A percentile compares a stretch with the other conserved stretches of the same genome.
Conservation (phyloP, 2,113 vertebrate genomes). For the Ochotona curzoniae region DNA sequence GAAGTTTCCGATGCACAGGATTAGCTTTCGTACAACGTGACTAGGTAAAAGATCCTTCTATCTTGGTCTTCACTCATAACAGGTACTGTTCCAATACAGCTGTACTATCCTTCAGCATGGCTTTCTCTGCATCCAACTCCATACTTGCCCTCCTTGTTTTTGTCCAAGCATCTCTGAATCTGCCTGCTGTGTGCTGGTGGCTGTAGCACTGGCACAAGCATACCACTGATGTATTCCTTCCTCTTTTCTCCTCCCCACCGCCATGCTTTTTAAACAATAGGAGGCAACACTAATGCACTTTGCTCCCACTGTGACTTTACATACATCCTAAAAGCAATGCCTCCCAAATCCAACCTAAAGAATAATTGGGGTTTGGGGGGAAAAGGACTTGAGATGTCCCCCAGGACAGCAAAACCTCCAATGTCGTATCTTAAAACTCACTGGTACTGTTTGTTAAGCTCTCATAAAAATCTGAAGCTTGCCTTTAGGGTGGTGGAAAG, state of each 20-base stretch:
- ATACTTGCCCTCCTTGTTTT: background rate
- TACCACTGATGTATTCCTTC: background rate
- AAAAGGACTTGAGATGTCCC: background rate
- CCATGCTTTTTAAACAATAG: background rate
- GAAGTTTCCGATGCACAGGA: background rate
- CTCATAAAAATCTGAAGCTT: background rate
- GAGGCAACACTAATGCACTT: background rate
- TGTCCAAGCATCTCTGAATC: background rate
- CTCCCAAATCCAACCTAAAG: background rate
- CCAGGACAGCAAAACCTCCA: background rate
- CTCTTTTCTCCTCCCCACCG: background rate
- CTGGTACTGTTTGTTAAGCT: background rate
- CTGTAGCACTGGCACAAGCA: fast-evolving
- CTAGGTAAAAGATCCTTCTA: no score
- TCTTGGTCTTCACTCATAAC: background rate
- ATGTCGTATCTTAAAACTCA: background rate
- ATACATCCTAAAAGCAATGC: background rate
- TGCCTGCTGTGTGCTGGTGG: background rate
- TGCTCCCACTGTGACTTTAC: constrained; percentile 50
- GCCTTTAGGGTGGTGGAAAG: background rate
- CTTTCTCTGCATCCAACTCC: background rate
- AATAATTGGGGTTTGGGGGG: background rate
- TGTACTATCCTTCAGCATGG: fast-evolving
- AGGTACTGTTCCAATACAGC: background rate
- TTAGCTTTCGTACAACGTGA: background rate